Conservation (phyloP, 2,797 vertebrate genomes). For the Trichosurus vulpecula region DNA sequence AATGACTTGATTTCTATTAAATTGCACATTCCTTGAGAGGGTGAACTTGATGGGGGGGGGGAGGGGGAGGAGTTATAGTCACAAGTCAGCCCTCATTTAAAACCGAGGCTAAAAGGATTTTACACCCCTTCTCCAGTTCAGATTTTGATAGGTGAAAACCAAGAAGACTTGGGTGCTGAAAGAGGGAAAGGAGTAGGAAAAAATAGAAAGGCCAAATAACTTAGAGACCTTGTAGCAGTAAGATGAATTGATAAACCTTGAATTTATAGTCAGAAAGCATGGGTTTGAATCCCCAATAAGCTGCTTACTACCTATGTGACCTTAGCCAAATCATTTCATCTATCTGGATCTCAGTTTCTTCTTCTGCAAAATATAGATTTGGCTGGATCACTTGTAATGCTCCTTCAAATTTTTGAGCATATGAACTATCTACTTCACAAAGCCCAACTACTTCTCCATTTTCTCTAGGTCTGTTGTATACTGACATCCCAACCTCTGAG, state of each 20-base stretch:
- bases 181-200: not conserved
- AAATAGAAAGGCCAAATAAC: not conserved
- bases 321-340: too few relatives aligned
- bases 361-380: not conserved
- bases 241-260: not conserved
- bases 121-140: not conserved
- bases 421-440: not conserved
- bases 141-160: not conserved
- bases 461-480: not conserved
- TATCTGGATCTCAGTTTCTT: not conserved
- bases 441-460: not conserved
- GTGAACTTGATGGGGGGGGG: not conserved
- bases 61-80: not conserved
- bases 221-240: not conserved
- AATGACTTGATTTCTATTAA: not conserved
- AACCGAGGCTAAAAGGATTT: not conserved
- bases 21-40: not conserved
- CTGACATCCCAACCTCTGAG: not conserved
- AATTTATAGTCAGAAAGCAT: not conserved
- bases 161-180: not conserved
- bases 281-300: not conserved
- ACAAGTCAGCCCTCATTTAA: not conserved
- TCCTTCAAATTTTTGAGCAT: not conserved
- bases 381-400: not conserved
- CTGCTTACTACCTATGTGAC: not conserved